Percentiles rank a stretch among this genome's conserved stretches.
phyloP scores from a whole-genome alignment of 2,113 vertebrate species.

The Muntiacus reevesi region DNA sequence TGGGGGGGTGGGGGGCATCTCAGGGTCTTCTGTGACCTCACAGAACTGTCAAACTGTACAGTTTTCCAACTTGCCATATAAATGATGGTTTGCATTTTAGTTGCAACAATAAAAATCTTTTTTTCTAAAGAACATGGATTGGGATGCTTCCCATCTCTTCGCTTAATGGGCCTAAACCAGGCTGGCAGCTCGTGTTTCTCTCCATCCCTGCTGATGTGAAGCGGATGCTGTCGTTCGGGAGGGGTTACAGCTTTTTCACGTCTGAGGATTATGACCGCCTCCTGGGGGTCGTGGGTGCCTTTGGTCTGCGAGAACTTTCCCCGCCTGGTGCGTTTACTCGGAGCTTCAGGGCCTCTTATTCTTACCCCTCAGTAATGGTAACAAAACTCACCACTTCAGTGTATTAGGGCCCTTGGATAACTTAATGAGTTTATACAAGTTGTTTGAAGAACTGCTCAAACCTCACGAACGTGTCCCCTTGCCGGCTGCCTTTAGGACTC shows the following conservation, averaged over 20 bases:
- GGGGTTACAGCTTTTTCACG: not conserved
- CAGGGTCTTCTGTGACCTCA: constrained; percentile 81
- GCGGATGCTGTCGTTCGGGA: fast-evolving
- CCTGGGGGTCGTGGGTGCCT: fast-evolving
- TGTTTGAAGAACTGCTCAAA: not conserved
- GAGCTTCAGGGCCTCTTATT: fast-evolving
- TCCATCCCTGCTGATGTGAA: not conserved
- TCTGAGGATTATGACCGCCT: fast-evolving
- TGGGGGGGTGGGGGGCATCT: not conserved
- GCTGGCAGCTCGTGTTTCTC: not conserved
- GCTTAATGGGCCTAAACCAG: not conserved
- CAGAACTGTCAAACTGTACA: constrained; percentile 80
- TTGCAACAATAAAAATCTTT: constrained; percentile 84
- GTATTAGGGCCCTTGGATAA: fast-evolving
- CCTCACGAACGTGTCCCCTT: fast-evolving
- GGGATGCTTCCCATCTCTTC: not conserved
- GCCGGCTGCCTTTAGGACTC: not conserved
- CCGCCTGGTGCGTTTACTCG: fast-evolving
- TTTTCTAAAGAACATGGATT: constrained; percentile 79
- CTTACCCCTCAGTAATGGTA: not conserved
- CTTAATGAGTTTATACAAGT: not conserved
- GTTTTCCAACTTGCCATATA: constrained; percentile 81
- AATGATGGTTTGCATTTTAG: constrained; percentile 83
- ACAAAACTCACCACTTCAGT: not conserved
- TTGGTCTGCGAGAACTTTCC: not conserved